Percentiles rank a stretch among this genome's conserved stretches.
Evolutionary conservation across 53 echinoderm and acorn worm species (phyloP).

Genomic region (Apostichopus leukothele): DNA sequence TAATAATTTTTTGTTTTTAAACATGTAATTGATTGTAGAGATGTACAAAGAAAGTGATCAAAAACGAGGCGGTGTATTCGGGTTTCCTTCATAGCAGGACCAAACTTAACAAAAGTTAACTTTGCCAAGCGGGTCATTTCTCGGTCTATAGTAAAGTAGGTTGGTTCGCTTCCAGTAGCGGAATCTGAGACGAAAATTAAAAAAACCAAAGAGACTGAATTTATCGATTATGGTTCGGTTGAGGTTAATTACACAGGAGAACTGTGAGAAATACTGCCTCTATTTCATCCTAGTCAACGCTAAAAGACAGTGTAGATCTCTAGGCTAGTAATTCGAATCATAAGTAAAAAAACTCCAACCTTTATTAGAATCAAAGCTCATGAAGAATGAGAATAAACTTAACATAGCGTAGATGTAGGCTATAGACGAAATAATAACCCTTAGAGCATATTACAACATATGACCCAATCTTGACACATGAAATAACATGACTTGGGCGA

Average conservation of each 20-base stretch:
- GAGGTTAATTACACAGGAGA: conserved; percentile 12
- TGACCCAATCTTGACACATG: background rate
- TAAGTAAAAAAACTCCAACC: background rate
- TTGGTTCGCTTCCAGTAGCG: background rate
- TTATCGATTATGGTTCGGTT: background rate
- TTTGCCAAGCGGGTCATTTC: background rate
- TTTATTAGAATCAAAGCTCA: background rate
- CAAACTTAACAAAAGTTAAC: background rate
- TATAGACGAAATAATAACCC: background rate
- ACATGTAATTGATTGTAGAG: too few species aligned
- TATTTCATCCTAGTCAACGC: background rate
- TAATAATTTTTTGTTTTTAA: too few species aligned
- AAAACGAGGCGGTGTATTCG: too few species aligned
- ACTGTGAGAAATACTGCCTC: background rate
- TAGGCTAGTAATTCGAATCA: background rate
- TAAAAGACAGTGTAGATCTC: background rate
- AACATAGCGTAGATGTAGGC: background rate
- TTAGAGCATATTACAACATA: background rate
- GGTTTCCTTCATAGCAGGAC: too few species aligned
- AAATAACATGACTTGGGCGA: background rate
- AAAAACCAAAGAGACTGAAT: background rate
- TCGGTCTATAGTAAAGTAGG: background rate
- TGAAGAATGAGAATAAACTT: background rate
- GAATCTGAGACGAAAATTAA: conserved; percentile 15
- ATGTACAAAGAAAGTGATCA: too few species aligned